Conservation (phyloP, 2,888 invertebrate genomes). For the Copidosoma aretas region DNA sequence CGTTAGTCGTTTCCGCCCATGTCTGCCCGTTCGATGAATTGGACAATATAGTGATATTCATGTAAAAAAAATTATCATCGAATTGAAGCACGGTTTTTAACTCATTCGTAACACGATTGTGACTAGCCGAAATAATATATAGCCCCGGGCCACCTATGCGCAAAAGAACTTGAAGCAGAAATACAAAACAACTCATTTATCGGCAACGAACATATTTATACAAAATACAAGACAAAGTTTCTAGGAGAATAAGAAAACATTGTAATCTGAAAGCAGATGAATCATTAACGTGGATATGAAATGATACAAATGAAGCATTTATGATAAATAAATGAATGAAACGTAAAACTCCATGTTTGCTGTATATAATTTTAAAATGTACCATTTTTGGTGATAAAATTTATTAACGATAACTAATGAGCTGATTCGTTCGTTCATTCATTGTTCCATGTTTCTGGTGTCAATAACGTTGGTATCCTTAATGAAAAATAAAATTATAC, state of each 20-base stretch:
- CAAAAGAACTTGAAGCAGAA: slow-evolving; percentile 26
- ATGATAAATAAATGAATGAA: background rate
- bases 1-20: slow-evolving; percentile 30
- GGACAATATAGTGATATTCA: slow-evolving; percentile 29
- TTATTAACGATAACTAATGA: slow-evolving; percentile 2
- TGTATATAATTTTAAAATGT: slow-evolving; percentile 28
- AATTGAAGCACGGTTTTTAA: slow-evolving; percentile 30
- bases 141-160: slow-evolving; percentile 45
- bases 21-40: slow-evolving; percentile 31
- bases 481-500: slow-evolving; percentile 22
- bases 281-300: slow-evolving; percentile 23
- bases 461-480: slow-evolving; percentile 20
- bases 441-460: slow-evolving; percentile 25
- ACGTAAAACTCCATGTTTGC: slow-evolving; percentile 14
- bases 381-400: slow-evolving; percentile 19
- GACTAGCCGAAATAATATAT: slow-evolving; percentile 15
- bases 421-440: slow-evolving; percentile 18
- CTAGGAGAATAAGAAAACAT: slow-evolving; percentile 6
- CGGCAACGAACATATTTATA: background rate
- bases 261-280: slow-evolving; percentile 6
- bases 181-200: slow-evolving; percentile 21
- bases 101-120: background rate
- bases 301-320: slow-evolving; percentile 17
- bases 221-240: slow-evolving; percentile 11
- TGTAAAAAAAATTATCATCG: slow-evolving; percentile 12